phyloP scores from a whole-genome alignment of 1,140 invertebrate genomes.

The Aphaenogaster floridana region DNA sequence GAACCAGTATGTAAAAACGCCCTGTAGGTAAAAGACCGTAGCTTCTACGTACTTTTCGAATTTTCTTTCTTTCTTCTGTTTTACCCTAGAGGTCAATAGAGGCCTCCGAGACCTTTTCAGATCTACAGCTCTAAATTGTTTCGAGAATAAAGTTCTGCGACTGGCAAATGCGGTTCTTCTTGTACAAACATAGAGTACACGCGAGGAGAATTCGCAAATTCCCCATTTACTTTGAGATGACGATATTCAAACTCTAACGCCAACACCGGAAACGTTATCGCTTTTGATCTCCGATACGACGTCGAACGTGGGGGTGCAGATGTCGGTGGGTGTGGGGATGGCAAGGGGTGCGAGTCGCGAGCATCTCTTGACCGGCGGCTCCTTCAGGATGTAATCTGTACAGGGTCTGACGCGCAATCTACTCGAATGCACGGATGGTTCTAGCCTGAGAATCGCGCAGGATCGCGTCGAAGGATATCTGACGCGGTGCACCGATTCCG shows the following conservation, averaged over 20 bases:
- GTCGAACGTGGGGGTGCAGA: constrained; percentile 83
- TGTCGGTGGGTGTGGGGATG: constrained; percentile 80
- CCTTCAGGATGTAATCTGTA: constrained; percentile 71
- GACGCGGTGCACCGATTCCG: constrained; percentile 76
- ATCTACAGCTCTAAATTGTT: background rate
- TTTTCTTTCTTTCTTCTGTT: background rate
- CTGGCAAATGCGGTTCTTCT: background rate
- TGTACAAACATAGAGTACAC: background rate
- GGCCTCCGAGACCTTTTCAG: background rate
- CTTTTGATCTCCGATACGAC: constrained; percentile 80
- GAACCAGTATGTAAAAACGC: background rate
- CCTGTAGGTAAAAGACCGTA: background rate
- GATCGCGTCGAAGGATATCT: constrained; percentile 65
- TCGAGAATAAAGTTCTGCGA: constrained; percentile 1
- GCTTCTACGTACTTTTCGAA: background rate
- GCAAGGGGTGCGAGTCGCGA: constrained; percentile 78
- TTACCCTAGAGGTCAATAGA: background rate
- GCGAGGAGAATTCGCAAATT: background rate
- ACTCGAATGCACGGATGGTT: constrained; percentile 73
- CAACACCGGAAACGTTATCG: constrained; percentile 73
- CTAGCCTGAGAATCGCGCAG: constrained; percentile 74
- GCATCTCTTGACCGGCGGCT: constrained; percentile 63
- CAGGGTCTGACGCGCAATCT: constrained; percentile 70
- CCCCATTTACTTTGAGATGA: background rate
- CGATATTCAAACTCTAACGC: constrained; percentile 79